phyloP scores from a whole-genome alignment of 2,113 vertebrate genomes.

The Chaetops frenatus region DNA sequence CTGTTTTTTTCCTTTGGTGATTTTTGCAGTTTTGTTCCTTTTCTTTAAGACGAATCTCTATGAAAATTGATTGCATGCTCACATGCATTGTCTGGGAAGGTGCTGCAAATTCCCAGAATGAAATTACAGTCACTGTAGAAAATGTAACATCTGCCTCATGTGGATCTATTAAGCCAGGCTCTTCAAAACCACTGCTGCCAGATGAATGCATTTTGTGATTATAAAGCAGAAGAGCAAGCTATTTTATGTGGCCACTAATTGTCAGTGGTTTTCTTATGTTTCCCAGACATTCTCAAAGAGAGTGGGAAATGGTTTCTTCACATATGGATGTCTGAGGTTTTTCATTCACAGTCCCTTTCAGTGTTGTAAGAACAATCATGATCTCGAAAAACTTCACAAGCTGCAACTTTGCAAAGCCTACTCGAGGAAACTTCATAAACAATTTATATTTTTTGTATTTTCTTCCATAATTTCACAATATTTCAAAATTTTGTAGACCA shows the following conservation, averaged over 20 bases:
- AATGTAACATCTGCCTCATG: conserved; percentile 4
- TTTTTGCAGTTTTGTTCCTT: background rate
- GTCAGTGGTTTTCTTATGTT: conserved; percentile 54
- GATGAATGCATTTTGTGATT: conserved; percentile 21
- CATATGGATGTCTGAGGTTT: background rate
- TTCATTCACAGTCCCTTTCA: background rate
- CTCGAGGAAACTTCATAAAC: background rate
- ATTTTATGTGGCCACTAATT: conserved; percentile 46
- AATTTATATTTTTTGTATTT: background rate
- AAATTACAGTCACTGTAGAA: background rate
- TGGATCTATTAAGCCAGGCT: background rate
- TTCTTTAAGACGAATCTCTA: background rate
- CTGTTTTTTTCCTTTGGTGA: background rate
- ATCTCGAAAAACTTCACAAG: background rate
- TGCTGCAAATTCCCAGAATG: background rate
- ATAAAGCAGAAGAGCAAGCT: conserved; percentile 27
- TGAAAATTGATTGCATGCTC: background rate
- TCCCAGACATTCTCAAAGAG: conserved; percentile 30
- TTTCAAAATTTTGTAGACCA: background rate
- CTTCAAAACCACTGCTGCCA: background rate
- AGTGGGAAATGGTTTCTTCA: conserved; percentile 23
- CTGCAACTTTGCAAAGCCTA: background rate
- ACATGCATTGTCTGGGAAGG: background rate
- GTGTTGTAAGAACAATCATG: background rate
- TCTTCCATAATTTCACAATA: background rate